These are phyloP conservation scores for Dromococcyx pavoninus DNA, from an alignment of 2,797 vertebrate genomes.

Conservation along the genomic window DNA sequence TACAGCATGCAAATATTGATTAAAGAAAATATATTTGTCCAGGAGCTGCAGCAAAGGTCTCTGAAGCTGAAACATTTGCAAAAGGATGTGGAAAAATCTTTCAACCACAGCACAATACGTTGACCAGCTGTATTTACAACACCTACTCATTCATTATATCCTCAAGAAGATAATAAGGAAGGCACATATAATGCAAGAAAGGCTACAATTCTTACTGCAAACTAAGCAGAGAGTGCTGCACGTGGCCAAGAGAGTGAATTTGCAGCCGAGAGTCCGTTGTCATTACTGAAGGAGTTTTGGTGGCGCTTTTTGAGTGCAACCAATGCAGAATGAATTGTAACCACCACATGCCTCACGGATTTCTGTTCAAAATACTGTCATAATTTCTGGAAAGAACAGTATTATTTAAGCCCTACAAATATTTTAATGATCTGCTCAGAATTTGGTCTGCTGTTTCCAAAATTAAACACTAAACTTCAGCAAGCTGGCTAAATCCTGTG, in stretches of 20 bases:
- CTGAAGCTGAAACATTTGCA: background rate
- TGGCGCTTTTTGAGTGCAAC: background rate
- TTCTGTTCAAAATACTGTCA: background rate
- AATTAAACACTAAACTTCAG: background rate
- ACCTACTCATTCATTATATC: background rate
- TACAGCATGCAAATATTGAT: background rate
- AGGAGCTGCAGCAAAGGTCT: background rate
- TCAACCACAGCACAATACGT: background rate
- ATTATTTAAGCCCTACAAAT: background rate
- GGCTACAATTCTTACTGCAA: background rate
- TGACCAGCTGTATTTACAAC: background rate
- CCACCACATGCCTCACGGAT: background rate
- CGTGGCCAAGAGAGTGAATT: background rate
- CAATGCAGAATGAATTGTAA: background rate
- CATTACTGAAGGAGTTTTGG: background rate
- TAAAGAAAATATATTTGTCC: background rate
- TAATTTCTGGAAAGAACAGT: background rate
- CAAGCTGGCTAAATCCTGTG: background rate
- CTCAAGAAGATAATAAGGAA: background rate
- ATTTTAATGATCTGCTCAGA: background rate
- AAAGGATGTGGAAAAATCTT: background rate
- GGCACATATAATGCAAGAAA: background rate
- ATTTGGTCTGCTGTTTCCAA: background rate
- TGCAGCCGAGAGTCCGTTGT: background rate
- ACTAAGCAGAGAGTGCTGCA: background rate